Base-by-base conservation (phyloP, 1,140 invertebrate species). In the Nasonia longicornis region DNA sequence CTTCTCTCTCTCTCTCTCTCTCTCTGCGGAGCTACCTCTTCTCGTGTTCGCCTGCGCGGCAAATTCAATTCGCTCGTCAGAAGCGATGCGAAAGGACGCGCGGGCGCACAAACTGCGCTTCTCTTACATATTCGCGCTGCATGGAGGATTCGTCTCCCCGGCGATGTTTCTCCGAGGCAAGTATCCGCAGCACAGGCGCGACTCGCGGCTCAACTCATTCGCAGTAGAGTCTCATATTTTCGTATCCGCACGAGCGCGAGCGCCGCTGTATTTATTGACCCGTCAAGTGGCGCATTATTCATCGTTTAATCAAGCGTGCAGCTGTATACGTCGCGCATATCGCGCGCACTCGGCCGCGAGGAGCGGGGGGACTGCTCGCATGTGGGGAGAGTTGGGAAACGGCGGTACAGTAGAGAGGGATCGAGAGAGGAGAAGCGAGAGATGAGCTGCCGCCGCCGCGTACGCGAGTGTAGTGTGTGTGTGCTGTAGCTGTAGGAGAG, bases 231-330 rank as follows among this genome's bases (percentile, higher is more conserved):
- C 79, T 81, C 77, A 72, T 77, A 81, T 83, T 83, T 81, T 84
- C 80, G 77, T 58, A 58, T 42, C 6, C 10, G 77, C 12, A 31
- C 71, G 71, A 80, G 69, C 73, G 64, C 42, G 42, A 16, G 69
- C 84, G 83, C 22, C 77, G 83, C 82, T 80, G 84, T 87, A 86
- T 87, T 87, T 87, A 87, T 87, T 87, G 85, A 87, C 86, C 86
- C 86, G 85, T 86, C 86, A 86, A 86, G 83, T 85, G 85, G 84
- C 85, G 85, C 83, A 86, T 87, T 86, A 87, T 87, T 86, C 86
- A 87, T 87, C 86, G 86, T 86, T 87, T 87, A 87, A 86, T 85
- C 85, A 85, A 86, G 83, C 84, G 84, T 80, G 79, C 83, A 86
- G 85, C 84, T 84, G 84, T 29, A 52, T 35, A 42, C 29, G 11